Percentiles rank a stretch among this genome's conserved stretches.
phyloP scores from a whole-genome alignment of 2,797 vertebrate genomes.

The Chaenodraco wilsoni region DNA sequence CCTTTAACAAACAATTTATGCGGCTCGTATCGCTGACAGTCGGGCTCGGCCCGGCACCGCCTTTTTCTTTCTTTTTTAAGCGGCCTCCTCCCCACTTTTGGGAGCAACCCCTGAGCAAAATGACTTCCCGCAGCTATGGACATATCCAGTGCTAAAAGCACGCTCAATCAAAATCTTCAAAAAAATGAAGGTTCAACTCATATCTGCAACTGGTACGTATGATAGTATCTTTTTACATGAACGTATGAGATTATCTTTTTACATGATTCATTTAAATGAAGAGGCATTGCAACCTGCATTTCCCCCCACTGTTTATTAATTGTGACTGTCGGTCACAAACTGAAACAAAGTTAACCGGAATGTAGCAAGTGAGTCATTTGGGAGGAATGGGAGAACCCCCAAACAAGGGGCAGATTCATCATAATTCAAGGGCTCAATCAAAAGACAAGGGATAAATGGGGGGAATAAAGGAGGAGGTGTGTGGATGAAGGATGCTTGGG shows the following conservation, averaged over 20 bases:
- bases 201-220: neutral
- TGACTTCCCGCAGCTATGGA: no score
- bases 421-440: conserved; percentile 71
- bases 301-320: neutral
- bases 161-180: conserved; percentile 23
- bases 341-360: conserved; percentile 57
- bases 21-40: no score
- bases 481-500: conserved; percentile 65
- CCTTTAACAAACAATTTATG: no score
- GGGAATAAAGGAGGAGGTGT: conserved; percentile 61
- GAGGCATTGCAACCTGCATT: neutral
- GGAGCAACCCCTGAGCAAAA: no score
- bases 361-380: conserved; percentile 68
- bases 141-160: neutral
- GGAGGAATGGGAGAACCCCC: conserved; percentile 41
- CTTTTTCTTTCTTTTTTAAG: no score
- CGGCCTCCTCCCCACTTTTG: no score
- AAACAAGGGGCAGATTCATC: conserved; percentile 70
- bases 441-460: conserved; percentile 43
- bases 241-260: no score
- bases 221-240: no score
- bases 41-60: no score
- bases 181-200: neutral
- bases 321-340: neutral
- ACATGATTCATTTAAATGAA: neutral